These are phyloP conservation scores for Sesamia inferens DNA, from an alignment of 2,888 invertebrate genomes.

Conservation along the genomic window DNA sequence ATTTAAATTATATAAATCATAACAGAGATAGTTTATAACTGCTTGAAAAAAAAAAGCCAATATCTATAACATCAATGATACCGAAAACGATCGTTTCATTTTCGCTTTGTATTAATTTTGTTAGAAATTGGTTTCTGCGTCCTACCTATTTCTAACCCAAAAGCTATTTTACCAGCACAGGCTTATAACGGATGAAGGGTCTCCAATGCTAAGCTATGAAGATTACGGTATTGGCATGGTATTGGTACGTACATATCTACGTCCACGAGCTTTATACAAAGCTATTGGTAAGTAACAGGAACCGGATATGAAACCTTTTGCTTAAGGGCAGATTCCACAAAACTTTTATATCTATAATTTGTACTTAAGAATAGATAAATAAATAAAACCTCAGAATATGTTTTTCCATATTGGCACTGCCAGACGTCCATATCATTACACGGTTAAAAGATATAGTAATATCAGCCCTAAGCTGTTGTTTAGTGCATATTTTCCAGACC, in stretches of 20 bases:
- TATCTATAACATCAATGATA: background rate
- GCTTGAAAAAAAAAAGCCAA: background rate
- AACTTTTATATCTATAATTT: background rate
- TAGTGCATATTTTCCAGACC: constrained; percentile 14
- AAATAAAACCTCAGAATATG: background rate
- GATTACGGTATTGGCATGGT: constrained; percentile 28
- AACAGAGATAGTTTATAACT: too few species aligned
- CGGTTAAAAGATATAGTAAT: background rate
- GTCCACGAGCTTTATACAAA: background rate
- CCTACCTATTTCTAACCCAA: background rate
- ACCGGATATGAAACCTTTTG: constrained; percentile 13
- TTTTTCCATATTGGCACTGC: background rate
- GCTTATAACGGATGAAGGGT: constrained; percentile 19
- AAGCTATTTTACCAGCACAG: constrained; percentile 4
- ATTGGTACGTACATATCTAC: background rate
- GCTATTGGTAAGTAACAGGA: constrained; percentile 1
- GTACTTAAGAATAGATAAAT: background rate
- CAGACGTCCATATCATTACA: background rate
- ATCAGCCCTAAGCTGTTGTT: background rate
- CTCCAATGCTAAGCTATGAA: constrained; percentile 12
- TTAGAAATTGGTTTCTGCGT: background rate
- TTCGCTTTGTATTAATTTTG: background rate
- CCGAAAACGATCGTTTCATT: background rate
- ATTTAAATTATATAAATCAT: too few species aligned
- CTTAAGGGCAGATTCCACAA: background rate